Conservation (phyloP, 2,888 invertebrate genomes). For the Drosophila acutilabella region DNA sequence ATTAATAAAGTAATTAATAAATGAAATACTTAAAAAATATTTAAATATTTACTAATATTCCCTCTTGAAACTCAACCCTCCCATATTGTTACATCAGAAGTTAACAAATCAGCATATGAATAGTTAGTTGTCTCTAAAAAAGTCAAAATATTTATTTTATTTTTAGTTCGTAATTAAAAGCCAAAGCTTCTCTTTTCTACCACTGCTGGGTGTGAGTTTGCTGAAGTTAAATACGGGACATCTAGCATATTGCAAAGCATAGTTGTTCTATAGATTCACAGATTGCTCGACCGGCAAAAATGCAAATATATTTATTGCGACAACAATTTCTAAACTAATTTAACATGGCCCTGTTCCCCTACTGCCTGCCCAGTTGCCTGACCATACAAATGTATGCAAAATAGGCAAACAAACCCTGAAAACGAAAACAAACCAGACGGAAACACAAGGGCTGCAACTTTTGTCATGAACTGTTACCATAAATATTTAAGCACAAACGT, state of each 20-base stretch:
- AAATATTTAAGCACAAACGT: slow-evolving; percentile 60
- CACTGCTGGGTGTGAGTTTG: not conserved
- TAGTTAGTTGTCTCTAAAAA: not conserved
- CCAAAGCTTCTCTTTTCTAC: not conserved
- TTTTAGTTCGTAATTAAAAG: not conserved
- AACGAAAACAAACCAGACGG: slow-evolving; percentile 58
- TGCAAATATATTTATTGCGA: slow-evolving; percentile 72
- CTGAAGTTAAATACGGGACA: slow-evolving; percentile 16
- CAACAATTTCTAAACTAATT: slow-evolving; percentile 76
- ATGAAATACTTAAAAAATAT: not conserved
- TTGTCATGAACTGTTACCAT: slow-evolving; percentile 67
- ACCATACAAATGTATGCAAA: slow-evolving; percentile 55
- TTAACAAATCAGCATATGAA: not conserved
- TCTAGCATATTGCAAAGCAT: slow-evolving; percentile 60
- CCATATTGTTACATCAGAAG: not conserved
- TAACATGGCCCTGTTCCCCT: slow-evolving; percentile 41
- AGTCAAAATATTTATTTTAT: slow-evolving; percentile 1
- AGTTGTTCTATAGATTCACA: slow-evolving; percentile 32
- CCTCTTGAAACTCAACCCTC: too few species aligned
- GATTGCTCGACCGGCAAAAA: slow-evolving; percentile 46
- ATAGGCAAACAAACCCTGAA: slow-evolving; percentile 44
- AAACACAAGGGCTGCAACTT: slow-evolving; percentile 63
- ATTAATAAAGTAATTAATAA: not conserved
- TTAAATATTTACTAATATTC: too few species aligned
- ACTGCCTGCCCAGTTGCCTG: not conserved